A percentile compares a stretch with the other conserved stretches of the same genome.
These are phyloP conservation scores for Torymus texanus DNA, from an alignment of 2,888 invertebrate genomes.

Conservation along the genomic window DNA sequence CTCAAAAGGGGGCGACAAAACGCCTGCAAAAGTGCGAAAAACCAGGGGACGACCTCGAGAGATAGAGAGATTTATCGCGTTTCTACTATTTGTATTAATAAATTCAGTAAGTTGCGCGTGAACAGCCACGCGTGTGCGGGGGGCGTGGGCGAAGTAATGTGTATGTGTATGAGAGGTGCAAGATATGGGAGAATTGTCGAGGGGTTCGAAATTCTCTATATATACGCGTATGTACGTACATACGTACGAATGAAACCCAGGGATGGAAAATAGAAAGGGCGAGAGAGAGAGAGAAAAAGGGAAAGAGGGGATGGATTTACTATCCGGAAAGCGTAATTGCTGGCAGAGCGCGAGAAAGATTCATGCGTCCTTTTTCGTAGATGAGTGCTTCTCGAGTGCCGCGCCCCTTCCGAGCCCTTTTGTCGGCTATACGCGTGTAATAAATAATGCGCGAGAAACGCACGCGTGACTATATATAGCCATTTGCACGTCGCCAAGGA, in stretches of 20 bases:
- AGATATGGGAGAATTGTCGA: neutral
- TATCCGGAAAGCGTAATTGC: neutral
- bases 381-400: neutral
- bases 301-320: neutral
- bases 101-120: neutral
- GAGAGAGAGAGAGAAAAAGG: neutral
- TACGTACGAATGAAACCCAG: too few species aligned
- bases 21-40: too few species aligned
- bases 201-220: neutral
- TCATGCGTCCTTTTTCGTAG: constrained; percentile 2
- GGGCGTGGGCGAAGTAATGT: neutral
- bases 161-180: neutral
- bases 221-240: too few species aligned
- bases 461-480: too few species aligned
- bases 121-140: neutral
- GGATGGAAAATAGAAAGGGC: constrained; percentile 1
- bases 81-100: constrained; percentile 21
- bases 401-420: too few species aligned
- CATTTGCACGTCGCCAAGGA: too few species aligned
- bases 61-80: neutral
- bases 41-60: too few species aligned
- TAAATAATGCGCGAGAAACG: too few species aligned
- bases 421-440: too few species aligned
- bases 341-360: neutral
- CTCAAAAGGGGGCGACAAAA: too few species aligned